Conservation (phyloP, 1,140 invertebrate genomes). For the Oryctes rhinoceros region DNA sequence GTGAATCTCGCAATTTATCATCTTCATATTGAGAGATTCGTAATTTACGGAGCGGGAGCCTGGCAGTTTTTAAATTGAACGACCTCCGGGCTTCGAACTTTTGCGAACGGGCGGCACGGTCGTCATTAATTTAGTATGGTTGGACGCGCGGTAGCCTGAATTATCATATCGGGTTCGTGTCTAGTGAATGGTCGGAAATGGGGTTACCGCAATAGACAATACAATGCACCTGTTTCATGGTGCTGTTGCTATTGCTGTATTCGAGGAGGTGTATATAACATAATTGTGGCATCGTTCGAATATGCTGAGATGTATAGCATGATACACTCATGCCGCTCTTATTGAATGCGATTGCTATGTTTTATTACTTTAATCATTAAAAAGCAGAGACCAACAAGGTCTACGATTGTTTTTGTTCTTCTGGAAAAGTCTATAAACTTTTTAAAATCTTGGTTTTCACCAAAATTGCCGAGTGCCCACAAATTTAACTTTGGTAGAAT, state of each 20-base stretch:
- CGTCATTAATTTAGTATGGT: slow-evolving; percentile 25
- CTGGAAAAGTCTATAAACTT: no score
- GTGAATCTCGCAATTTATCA: slow-evolving; percentile 1
- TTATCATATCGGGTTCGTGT: background rate
- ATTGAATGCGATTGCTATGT: no score
- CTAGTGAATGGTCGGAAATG: background rate
- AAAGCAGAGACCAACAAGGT: no score
- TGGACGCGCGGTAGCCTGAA: background rate
- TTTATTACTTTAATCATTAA: no score
- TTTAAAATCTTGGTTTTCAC: no score
- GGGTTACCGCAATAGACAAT: slow-evolving; percentile 8
- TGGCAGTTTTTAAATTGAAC: slow-evolving; percentile 33
- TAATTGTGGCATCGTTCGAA: background rate
- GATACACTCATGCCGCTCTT: no score
- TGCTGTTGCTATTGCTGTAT: background rate
- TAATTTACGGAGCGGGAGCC: background rate
- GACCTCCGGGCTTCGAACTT: slow-evolving; percentile 25
- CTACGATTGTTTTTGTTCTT: no score
- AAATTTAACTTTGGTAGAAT: no score
- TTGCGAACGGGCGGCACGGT: background rate
- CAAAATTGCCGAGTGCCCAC: no score
- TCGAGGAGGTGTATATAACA: background rate
- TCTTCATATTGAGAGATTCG: background rate
- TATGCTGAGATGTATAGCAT: no score
- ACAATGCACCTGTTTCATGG: background rate